phyloP scores from a whole-genome alignment of 2,797 vertebrate genomes.

The Mycteria americana region DNA sequence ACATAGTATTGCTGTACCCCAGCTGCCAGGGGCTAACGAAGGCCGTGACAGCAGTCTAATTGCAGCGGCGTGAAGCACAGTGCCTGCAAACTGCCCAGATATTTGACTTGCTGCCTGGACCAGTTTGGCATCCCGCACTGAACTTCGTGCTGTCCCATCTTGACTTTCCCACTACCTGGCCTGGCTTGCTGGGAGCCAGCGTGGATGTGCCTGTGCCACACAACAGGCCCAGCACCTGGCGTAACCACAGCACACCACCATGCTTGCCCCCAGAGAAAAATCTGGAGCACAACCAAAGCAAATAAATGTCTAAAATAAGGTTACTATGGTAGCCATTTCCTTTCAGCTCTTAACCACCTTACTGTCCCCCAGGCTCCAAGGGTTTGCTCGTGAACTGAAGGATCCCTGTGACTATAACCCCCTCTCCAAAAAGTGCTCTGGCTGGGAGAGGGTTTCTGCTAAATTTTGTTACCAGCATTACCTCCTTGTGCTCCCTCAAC shows the following conservation, averaged over 20 bases:
- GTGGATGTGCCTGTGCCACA: background rate
- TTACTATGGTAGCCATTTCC: background rate
- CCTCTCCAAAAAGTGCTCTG: background rate
- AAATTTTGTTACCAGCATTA: background rate
- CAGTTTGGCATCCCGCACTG: background rate
- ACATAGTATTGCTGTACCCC: fast-evolving
- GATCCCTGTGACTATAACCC: background rate
- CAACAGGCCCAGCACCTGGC: background rate
- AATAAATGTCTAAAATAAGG: background rate
- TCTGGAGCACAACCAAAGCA: background rate
- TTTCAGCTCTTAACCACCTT: background rate
- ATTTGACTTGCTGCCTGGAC: background rate
- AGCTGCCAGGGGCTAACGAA: background rate
- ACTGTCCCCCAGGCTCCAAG: background rate
- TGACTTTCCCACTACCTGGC: background rate
- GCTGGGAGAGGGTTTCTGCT: background rate
- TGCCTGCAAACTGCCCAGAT: no score
- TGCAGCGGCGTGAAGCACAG: background rate
- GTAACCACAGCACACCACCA: background rate
- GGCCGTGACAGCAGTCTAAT: background rate
- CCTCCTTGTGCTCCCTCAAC: background rate
- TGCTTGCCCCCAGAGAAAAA: background rate
- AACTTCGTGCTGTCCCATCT: background rate
- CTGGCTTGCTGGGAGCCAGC: background rate
- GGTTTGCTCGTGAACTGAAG: background rate